Percentiles rank a stretch among this genome's conserved stretches.
Conservation (phyloP, 2,888 invertebrate genomes). For the Xanthia togata region DNA sequence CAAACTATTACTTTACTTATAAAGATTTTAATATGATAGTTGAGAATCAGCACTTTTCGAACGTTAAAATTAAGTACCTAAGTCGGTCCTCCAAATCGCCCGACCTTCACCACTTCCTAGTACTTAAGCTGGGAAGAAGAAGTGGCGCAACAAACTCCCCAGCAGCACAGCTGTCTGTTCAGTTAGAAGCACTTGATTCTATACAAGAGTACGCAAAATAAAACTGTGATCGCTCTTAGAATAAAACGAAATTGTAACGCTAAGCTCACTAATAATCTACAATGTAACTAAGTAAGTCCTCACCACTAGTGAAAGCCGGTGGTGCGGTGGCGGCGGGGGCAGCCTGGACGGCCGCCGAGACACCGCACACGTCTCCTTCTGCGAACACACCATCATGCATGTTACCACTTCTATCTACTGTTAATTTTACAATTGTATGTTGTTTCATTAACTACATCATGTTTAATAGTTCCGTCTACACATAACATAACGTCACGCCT, state of each 20-base stretch:
- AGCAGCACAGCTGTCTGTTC: no score
- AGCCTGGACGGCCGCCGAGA: slow-evolving; percentile 87
- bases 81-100: no score
- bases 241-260: neutral
- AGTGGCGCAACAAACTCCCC: no score
- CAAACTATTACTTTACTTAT: no score
- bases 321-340: slow-evolving; percentile 88
- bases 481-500: neutral
- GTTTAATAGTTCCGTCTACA: neutral
- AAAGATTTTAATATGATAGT: no score
- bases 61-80: no score
- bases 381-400: slow-evolving; percentile 60
- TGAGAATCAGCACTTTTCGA: no score
- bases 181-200: no score
- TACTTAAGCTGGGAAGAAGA: no score
- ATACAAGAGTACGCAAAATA: no score
- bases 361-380: slow-evolving; percentile 87
- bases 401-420: slow-evolving; percentile 23
- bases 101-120: no score
- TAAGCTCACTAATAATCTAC: slow-evolving; percentile 12
- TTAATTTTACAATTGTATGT: neutral
- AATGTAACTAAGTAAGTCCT: slow-evolving; percentile 64
- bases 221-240: neutral
- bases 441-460: neutral
- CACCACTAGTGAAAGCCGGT: slow-evolving; percentile 88